Evolutionary conservation across 1,140 invertebrate genomes (phyloP).

Genomic region (Andrena cerasifolii): DNA sequence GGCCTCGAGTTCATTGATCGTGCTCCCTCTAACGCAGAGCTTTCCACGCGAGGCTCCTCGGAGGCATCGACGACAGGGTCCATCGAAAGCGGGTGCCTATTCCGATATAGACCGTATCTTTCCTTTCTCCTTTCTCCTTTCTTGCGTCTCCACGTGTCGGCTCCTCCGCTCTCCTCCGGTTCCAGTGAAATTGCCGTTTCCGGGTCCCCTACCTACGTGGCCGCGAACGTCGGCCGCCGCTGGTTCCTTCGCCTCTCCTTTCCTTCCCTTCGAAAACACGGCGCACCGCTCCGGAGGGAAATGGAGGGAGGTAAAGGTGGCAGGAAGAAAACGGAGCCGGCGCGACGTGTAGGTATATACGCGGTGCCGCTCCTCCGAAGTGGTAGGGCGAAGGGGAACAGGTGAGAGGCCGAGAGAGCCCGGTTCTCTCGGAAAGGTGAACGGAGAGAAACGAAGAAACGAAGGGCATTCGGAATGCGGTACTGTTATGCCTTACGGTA

Average conservation of each 20-base stretch:
- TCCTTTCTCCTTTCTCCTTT: slow-evolving; percentile 47
- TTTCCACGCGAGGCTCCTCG: neutral
- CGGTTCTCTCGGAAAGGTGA: slow-evolving; percentile 70
- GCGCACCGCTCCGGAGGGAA: slow-evolving; percentile 25
- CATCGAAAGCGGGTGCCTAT: slow-evolving; percentile 8
- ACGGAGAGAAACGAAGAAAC: slow-evolving; percentile 75
- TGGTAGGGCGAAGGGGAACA: slow-evolving; percentile 72
- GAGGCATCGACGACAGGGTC: neutral
- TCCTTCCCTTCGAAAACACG: slow-evolving; percentile 57
- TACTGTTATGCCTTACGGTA: slow-evolving; percentile 82
- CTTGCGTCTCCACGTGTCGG: slow-evolving; percentile 57
- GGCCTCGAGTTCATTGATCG: too few relatives aligned
- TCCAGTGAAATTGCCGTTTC: slow-evolving; percentile 65
- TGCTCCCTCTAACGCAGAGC: too few relatives aligned
- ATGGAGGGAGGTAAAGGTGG: slow-evolving; percentile 38
- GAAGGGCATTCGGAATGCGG: slow-evolving; percentile 80
- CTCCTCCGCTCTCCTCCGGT: slow-evolving; percentile 57
- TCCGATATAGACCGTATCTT: slow-evolving; percentile 21
- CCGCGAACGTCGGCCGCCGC: neutral
- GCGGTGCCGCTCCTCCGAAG: slow-evolving; percentile 7
- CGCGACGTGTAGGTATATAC: slow-evolving; percentile 10
- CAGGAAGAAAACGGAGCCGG: slow-evolving; percentile 35
- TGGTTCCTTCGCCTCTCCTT: slow-evolving; percentile 50
- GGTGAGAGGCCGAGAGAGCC: slow-evolving; percentile 73
- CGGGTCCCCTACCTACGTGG: slow-evolving; percentile 45